Percentiles rank a stretch among this genome's conserved stretches.
These are phyloP conservation scores for Harpalus rufipes DNA, from an alignment of 2,888 invertebrate genomes.

Conservation along the genomic window DNA sequence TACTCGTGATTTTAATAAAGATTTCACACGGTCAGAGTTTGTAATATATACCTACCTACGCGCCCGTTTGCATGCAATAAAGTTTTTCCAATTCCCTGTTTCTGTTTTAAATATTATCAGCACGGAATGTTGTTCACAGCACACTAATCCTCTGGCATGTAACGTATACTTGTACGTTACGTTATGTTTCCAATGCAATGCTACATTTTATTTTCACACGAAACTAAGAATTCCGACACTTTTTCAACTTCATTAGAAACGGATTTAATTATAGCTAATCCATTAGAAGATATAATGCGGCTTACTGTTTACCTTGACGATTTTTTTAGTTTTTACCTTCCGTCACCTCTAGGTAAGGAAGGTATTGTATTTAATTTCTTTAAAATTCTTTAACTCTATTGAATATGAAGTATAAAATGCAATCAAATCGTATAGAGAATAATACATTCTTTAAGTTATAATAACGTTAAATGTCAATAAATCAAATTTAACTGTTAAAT, in stretches of 20 bases:
- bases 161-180: background rate
- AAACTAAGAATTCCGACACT: background rate
- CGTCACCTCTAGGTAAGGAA: no score
- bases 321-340: no score
- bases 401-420: no score
- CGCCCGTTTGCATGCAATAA: slow-evolving; percentile 16
- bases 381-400: no score
- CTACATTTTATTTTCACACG: slow-evolving; percentile 10
- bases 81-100: slow-evolving; percentile 34
- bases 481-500: no score
- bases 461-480: no score
- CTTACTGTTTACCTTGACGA: no score
- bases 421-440: no score
- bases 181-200: background rate
- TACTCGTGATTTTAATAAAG: slow-evolving; percentile 51
- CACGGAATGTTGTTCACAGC: slow-evolving; percentile 22
- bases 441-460: no score
- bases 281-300: background rate
- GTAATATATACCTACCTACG: slow-evolving; percentile 17
- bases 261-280: background rate
- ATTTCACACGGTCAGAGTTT: slow-evolving; percentile 39
- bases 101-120: slow-evolving; percentile 45
- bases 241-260: slow-evolving; percentile 6
- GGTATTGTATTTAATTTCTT: no score
- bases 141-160: slow-evolving; percentile 3